These are phyloP conservation scores for Cyprinella venusta DNA, from an alignment of 2,797 vertebrate species.

Conservation along the genomic window DNA sequence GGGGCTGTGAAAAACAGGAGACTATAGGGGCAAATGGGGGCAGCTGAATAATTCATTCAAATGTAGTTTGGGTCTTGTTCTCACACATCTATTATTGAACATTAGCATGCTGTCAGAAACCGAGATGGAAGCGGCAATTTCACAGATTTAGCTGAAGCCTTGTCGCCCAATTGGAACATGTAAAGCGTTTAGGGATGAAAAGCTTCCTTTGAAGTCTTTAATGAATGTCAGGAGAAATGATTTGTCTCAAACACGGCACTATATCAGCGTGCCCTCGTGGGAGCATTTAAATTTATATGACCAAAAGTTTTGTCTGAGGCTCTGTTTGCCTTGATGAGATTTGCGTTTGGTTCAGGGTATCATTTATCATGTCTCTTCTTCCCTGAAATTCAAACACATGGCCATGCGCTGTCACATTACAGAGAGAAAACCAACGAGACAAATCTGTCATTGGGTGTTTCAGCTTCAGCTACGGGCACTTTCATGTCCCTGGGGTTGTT, in stretches of 20 bases:
- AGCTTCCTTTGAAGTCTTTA: constrained; percentile 20
- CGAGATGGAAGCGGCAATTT: constrained; percentile 34
- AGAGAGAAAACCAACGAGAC: too few species aligned
- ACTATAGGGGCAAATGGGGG: neutral
- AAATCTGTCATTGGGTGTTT: constrained; percentile 13
- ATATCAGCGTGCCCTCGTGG: constrained; percentile 6
- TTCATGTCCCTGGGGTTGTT: constrained; percentile 1
- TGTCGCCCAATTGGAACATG: constrained; percentile 12
- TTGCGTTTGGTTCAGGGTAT: constrained; percentile 14
- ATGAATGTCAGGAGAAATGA: constrained; percentile 5
- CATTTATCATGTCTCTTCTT: constrained; percentile 9
- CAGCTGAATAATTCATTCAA: constrained; percentile 58
- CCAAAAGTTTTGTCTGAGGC: constrained; percentile 21
- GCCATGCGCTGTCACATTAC: neutral
- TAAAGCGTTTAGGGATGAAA: constrained; percentile 35
- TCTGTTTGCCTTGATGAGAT: constrained; percentile 27
- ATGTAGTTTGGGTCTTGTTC: constrained; percentile 51
- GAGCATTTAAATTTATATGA: constrained; percentile 16
- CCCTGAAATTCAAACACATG: neutral
- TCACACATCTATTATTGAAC: constrained; percentile 58
- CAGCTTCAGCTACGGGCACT: neutral
- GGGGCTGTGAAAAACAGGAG: constrained; percentile 15
- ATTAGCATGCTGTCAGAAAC: constrained; percentile 55
- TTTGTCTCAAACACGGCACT: constrained; percentile 18
- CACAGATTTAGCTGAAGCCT: constrained; percentile 37